These are phyloP conservation scores for Ceratitis capitata DNA, from an alignment of 1,140 invertebrate genomes.

Conservation along the genomic window DNA sequence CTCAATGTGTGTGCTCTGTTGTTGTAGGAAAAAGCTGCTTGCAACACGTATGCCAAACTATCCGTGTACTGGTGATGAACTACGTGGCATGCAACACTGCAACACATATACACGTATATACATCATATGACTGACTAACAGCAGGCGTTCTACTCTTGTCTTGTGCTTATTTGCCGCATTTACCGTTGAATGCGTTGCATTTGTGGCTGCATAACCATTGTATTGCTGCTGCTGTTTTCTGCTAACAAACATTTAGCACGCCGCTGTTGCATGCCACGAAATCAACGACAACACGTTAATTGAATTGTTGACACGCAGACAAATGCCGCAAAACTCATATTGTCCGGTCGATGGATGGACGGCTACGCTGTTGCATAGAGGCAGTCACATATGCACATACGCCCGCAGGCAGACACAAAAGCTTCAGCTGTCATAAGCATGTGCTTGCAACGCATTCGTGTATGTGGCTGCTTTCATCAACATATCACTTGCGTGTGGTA, in stretches of 20 bases:
- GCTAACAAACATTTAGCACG: background rate
- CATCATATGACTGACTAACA: background rate
- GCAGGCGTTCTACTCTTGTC: background rate
- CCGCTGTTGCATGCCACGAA: constrained; percentile 26
- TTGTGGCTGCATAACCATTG: background rate
- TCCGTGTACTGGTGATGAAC: background rate
- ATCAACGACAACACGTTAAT: constrained; percentile 54
- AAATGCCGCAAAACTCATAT: constrained; percentile 41
- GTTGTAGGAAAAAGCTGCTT: background rate
- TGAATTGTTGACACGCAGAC: constrained; percentile 62
- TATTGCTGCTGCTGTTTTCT: background rate
- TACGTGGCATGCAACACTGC: background rate
- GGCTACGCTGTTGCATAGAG: background rate
- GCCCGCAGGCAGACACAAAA: background rate
- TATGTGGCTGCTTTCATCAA: background rate
- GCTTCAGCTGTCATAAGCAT: no score
- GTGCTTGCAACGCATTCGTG: background rate
- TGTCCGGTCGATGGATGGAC: background rate
- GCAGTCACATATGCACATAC: background rate
- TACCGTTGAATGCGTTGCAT: background rate
- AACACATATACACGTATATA: background rate
- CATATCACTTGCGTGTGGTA: background rate
- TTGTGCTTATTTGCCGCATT: no score
- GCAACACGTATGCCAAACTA: background rate
- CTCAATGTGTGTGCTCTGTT: background rate